These are phyloP conservation scores for Agonopterix heracliana DNA, from an alignment of 2,888 invertebrate genomes.

Conservation along the genomic window DNA sequence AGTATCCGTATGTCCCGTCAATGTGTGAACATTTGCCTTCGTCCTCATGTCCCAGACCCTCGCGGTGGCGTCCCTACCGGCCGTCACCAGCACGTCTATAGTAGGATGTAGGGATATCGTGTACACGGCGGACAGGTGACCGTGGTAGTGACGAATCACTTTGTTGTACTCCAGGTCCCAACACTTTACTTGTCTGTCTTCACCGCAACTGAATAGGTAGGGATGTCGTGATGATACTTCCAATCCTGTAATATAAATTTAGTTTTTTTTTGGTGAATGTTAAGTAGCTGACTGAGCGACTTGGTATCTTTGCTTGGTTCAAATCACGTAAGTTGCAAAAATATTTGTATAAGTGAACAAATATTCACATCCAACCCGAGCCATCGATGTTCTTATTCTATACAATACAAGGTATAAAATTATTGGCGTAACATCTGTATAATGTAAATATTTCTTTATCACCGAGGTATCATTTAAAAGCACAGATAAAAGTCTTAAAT, in stretches of 20 bases:
- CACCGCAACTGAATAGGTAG: slow-evolving; percentile 98
- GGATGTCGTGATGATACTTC: slow-evolving; percentile 97
- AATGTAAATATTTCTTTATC: no score
- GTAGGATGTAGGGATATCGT: slow-evolving; percentile 95
- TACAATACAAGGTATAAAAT: no score
- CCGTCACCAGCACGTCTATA: slow-evolving; percentile 95
- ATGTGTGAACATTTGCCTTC: slow-evolving; percentile 98
- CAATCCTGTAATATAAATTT: slow-evolving; percentile 70
- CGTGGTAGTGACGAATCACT: slow-evolving; percentile 98
- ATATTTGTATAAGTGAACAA: not conserved
- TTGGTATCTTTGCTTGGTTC: no score
- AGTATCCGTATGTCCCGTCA: slow-evolving; percentile 97
- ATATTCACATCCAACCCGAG: no score
- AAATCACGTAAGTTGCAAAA: no score
- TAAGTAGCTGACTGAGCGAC: no score
- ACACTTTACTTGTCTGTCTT: slow-evolving; percentile 99
- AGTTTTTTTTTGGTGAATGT: no score
- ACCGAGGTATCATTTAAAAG: no score
- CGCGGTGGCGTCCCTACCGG: slow-evolving; percentile 96
- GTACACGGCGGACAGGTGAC: slow-evolving; percentile 97
- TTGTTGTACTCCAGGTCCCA: slow-evolving; percentile 99
- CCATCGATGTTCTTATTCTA: no score
- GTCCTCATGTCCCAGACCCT: slow-evolving; percentile 99
- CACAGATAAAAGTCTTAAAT: no score
- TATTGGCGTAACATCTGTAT: no score